Conservation (phyloP, 1,140 invertebrate species). For the Asbolus verrucosus region DNA sequence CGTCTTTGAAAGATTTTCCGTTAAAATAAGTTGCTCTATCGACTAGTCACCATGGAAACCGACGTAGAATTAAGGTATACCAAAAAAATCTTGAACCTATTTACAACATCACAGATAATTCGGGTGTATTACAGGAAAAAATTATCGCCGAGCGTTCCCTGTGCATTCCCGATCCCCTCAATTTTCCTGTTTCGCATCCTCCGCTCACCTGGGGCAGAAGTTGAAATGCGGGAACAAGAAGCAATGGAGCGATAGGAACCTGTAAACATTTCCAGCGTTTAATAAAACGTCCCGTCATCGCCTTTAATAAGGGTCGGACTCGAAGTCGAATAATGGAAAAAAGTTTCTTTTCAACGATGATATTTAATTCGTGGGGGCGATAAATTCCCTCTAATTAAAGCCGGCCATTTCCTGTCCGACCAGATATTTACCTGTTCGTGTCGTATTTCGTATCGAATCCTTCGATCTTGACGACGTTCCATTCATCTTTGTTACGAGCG, state of each 20-base stretch:
- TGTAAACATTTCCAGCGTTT: constrained; percentile 68
- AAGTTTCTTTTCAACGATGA: background rate
- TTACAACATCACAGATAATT: constrained; percentile 50
- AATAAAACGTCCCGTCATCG: constrained; percentile 47
- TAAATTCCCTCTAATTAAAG: constrained; percentile 32
- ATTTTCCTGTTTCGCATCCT: background rate
- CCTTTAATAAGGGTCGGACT: constrained; percentile 48
- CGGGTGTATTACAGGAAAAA: constrained; percentile 1
- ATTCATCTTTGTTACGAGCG: constrained; percentile 84
- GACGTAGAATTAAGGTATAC: constrained; percentile 43
- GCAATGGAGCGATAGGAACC: constrained; percentile 89
- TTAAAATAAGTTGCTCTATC: constrained; percentile 31
- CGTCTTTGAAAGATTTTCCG: background rate
- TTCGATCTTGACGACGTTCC: constrained; percentile 90
- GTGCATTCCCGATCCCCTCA: too few relatives aligned
- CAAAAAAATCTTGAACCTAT: constrained; percentile 24
- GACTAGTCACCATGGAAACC: constrained; percentile 41
- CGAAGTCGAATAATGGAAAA: background rate
- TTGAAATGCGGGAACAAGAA: constrained; percentile 85
- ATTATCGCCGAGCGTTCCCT: too few relatives aligned
- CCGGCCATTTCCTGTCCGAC: background rate
- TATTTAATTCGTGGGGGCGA: constrained; percentile 13
- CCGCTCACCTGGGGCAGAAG: constrained; percentile 74
- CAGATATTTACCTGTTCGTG: constrained; percentile 82
- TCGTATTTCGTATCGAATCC: constrained; percentile 87